Conservation (phyloP, 2,113 vertebrate species). For the Datnioides undecimradiatus region DNA sequence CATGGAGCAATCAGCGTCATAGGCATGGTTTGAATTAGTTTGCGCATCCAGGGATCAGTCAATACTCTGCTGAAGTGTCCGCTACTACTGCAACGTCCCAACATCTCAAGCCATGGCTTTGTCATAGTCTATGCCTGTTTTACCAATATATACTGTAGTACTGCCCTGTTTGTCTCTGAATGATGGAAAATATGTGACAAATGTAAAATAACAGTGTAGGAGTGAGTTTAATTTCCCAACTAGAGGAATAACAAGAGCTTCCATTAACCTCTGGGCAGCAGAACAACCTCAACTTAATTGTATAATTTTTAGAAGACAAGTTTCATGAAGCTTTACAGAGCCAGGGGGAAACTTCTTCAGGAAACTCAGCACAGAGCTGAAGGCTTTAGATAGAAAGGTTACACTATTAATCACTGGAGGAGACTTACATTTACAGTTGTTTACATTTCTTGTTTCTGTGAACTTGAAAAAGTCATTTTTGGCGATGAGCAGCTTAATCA, state of each 20-base stretch:
- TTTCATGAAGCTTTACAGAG: conserved; percentile 17
- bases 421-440: not conserved
- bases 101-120: not conserved
- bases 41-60: conserved; percentile 39
- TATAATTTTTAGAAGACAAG: conserved; percentile 33
- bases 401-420: not conserved
- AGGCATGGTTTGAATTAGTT: conserved; percentile 45
- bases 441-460: not conserved
- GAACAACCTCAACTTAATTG: not conserved
- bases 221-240: conserved; percentile 30
- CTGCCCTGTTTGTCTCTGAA: not conserved
- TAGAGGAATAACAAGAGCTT: conserved; percentile 26
- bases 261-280: conserved; percentile 44
- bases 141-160: not conserved
- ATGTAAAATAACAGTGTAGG: conserved; percentile 22
- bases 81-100: too few species aligned
- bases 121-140: not conserved
- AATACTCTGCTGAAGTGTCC: conserved; percentile 20
- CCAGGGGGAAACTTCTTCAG: not conserved
- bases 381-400: not conserved
- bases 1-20: conserved; percentile 58
- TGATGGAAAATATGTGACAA: conserved; percentile 19
- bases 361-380: not conserved
- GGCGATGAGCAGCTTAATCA: not conserved
- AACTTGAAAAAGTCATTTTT: not conserved